These are phyloP conservation scores for Micrasema longulum DNA, from an alignment of 1,140 invertebrate genomes.

Conservation along the genomic window DNA sequence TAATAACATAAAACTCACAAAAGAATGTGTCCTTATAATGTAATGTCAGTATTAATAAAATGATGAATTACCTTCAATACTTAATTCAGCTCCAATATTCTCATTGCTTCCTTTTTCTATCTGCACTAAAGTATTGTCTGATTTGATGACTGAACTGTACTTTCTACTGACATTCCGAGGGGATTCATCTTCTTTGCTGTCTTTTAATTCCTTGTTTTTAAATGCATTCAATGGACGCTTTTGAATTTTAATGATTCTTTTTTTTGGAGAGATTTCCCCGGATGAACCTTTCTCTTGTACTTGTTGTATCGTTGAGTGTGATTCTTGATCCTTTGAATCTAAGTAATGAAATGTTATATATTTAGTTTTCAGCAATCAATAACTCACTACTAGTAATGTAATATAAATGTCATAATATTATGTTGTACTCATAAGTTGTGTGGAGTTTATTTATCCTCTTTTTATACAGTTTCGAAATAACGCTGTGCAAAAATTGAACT, in stretches of 20 bases:
- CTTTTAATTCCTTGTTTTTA: conserved; percentile 41
- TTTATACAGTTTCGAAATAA: too few species aligned
- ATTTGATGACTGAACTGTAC: conserved; percentile 52
- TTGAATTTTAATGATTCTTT: conserved; percentile 41
- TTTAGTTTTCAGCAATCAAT: too few species aligned
- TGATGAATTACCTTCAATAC: conserved; percentile 36
- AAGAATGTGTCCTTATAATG: too few species aligned
- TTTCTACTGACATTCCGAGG: conserved; percentile 36
- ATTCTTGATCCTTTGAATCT: conserved; percentile 51
- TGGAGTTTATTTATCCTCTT: too few species aligned
- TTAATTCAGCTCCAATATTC: background rate
- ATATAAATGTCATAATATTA: too few species aligned
- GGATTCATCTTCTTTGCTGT: conserved; percentile 18
- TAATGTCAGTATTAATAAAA: background rate
- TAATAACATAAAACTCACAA: too few species aligned
- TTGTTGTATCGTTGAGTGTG: conserved; percentile 48
- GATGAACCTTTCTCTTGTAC: conserved; percentile 38
- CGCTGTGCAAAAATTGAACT: too few species aligned
- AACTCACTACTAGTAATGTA: too few species aligned
- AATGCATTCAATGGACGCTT: conserved; percentile 38
- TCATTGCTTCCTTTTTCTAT: conserved; percentile 41
- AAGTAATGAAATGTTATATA: too few species aligned
- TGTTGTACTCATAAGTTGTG: too few species aligned
- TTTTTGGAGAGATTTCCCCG: conserved; percentile 18
- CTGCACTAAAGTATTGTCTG: conserved; percentile 51